Base-by-base conservation (phyloP, 37 sponge, comb jelly and placozoan species). In the Hexactinellida sp. region DNA sequence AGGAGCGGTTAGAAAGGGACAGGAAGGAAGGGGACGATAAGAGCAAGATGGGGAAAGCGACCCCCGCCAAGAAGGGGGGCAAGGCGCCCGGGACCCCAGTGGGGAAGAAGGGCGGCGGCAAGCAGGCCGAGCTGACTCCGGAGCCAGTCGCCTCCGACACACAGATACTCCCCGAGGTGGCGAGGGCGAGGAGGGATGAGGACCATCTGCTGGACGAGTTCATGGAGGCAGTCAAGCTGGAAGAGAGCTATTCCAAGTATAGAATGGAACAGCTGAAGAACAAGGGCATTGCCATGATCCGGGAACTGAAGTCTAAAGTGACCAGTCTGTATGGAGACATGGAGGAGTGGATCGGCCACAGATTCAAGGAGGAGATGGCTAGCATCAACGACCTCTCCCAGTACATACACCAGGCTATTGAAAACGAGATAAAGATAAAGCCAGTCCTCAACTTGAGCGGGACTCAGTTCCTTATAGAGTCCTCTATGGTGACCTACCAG, bases 401-500 rank as follows among this genome's bases (percentile, higher is more conserved):
- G 34, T 63, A 63, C 76, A 63, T 63, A n/a, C 76, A 63, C 13
- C 76, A 63, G 13, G 76, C 76, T 63, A 63, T 63, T 25, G 76
- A 63, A n/a, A 63, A 63, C 34, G 76, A 63, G 76, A 63, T 25
- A 21, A 63, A 63, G 13, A n/a, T 63, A 32, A 63, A 63, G 13
- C 76, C 76, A 25, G 76, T 63, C 3, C 13, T 63, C 19, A 63
- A 63, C 13, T 23, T 63, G 76, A 63, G 76, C 34, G 76, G 76
- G 5, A 63, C 76, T 63, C 19, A 63, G 76, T 63, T 63, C 34
- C 34, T 63, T 21, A 63, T 63, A 63, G 76, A 63, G 34, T 63
- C 76, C 76, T 10, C 21, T n/a, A 10, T 63, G 28, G 30, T 63
- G 5, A 63, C 76, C 5, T 63, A 63, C 13, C 19, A 63, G 13